Base-by-base conservation (phyloP, 2,888 invertebrate species). In the Abscondita cerata region DNA sequence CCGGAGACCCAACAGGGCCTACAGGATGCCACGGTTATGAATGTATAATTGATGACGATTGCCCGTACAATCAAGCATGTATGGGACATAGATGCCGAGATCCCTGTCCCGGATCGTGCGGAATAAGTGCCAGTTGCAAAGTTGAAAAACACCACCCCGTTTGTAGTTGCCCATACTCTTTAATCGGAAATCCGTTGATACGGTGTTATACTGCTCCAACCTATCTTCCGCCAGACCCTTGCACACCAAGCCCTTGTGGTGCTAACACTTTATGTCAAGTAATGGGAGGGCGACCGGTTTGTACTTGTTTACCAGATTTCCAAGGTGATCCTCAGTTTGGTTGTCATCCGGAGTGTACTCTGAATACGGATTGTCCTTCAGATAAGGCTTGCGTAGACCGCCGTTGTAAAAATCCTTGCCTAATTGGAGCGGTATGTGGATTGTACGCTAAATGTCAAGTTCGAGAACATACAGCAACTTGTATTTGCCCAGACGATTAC, bases 31-130 rank as follows among this genome's bases (percentile, higher is more conserved):
- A 87, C 68, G 87, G 89, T n/a, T 88, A 89, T 63, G 92, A 93
- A 81, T 94, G 94, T 78, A 87, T 89, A 73, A 84, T 88, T 16
- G 92, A 95, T 74, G 87, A 89, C 54, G 93, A 93, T 76, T 95
- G 95, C 76, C 82, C 87, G 16, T 77, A 83, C 57, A 84, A 86
- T 70, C 86, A 87, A 78, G 90, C 92, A 16, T 94, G 94, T 73
- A 89, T 93, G 75, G 90, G 90, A 25, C 91, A 91, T 75, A 85
- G 87, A 71, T 95, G 95, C 73, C 84, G 86, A 66, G 90, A 93
- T 79, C 93, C 93, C 19, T 94, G 93, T 71, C 89, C 91, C 0
- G 92, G 92, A 47, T 87, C 89, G 16, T 94, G 94, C 76, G 94
- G 93, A 8, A 78, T 88, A 16, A 88, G 89, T 70, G 88, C 93